A percentile compares a stretch with the other conserved stretches of the same genome.
Evolutionary conservation across 2,888 invertebrate species (phyloP).

Genomic region (Mycogona germanica): DNA sequence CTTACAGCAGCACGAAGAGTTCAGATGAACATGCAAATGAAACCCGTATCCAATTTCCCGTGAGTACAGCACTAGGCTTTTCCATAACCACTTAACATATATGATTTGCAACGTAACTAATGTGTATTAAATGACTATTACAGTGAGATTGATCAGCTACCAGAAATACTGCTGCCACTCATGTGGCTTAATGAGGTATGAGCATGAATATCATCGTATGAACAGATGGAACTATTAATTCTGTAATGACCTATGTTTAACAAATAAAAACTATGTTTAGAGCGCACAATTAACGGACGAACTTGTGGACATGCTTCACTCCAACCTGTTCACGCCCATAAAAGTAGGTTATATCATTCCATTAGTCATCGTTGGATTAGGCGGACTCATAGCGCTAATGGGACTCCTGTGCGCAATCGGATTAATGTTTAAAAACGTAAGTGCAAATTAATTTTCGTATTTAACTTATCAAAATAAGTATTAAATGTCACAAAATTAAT

Average conservation of each 20-base stretch:
- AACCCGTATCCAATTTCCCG: conserved; percentile 5
- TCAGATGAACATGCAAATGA: conserved; percentile 12
- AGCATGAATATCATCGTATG: no score
- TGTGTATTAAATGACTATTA: background rate
- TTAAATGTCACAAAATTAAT: no score
- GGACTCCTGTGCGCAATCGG: conserved; percentile 10
- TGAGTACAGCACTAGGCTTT: no score
- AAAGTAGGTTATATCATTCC: conserved; percentile 6
- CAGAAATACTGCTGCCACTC: conserved; percentile 11
- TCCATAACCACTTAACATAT: no score
- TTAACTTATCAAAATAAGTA: no score
- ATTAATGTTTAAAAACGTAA: conserved; percentile 11
- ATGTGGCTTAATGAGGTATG: conserved; percentile 14
- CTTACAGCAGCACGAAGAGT: conserved; percentile 8
- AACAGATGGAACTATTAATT: background rate
- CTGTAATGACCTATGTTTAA: background rate
- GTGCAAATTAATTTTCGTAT: background rate
- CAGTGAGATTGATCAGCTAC: conserved; percentile 10
- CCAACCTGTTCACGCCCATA: conserved; percentile 1
- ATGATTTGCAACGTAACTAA: background rate
- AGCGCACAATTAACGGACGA: conserved; percentile 7
- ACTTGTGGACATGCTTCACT: conserved; percentile 1
- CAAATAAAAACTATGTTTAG: conserved; percentile 4
- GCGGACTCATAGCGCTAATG: background rate
- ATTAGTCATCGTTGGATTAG: background rate